A percentile compares a stretch with the other conserved stretches of the same genome.
Evolutionary conservation across 2,888 invertebrate species (phyloP).

Genomic region (Sminthurinus aureus): DNA sequence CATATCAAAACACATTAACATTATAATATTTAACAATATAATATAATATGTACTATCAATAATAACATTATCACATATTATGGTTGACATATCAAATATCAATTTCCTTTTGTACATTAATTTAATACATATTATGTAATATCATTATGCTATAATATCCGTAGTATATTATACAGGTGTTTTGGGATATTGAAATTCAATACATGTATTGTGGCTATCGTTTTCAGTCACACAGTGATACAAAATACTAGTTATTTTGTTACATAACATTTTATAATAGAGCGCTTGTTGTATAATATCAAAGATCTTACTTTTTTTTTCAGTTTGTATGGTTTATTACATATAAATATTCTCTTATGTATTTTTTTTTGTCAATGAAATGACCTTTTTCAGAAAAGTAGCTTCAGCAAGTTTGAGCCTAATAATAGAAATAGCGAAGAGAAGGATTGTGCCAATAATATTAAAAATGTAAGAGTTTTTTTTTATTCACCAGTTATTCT

Average conservation of each 20-base stretch:
- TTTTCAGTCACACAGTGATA: no score
- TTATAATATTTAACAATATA: no score
- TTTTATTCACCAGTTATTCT: neutral
- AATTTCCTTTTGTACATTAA: neutral
- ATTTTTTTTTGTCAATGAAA: neutral
- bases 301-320: neutral
- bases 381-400: slow-evolving; percentile 71
- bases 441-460: slow-evolving; percentile 35
- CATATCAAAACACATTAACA: neutral
- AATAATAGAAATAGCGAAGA: slow-evolving; percentile 26
- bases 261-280: no score
- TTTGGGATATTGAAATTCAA: no score
- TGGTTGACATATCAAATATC: no score
- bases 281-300: no score
- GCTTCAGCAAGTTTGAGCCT: slow-evolving; percentile 79
- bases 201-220: no score
- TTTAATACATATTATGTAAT: neutral
- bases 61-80: neutral
- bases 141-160: neutral
- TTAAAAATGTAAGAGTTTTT: slow-evolving; percentile 32
- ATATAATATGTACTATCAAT: neutral
- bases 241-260: no score
- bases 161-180: no score
- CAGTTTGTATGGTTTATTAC: no score
- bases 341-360: neutral